Base-by-base conservation (phyloP, 2,888 invertebrate species). In the Coenonympha arcania region DNA sequence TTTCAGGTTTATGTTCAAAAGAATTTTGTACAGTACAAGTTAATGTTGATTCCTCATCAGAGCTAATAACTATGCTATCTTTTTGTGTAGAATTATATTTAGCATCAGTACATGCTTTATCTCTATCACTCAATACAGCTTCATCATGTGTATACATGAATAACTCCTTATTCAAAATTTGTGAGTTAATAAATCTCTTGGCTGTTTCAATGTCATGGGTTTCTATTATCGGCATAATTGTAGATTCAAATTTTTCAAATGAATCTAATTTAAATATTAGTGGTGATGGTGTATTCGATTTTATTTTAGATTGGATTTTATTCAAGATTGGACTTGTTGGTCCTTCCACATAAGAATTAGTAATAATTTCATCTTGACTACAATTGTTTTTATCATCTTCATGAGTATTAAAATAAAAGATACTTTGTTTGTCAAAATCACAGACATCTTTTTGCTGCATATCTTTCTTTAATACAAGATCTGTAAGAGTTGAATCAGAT, bases 41-140 rank as follows among this genome's bases (percentile, higher is more conserved):
- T 6, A 78, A 61, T n/a, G 81, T 79, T 28, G 81, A 55, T 64
- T 82, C 83, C 66, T 86, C 85, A 64, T 84, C 84, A 61, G 81
- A 82, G 42, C 80, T 84, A 48, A 85, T 83, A 15, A 84, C 54
- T 31, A 82, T 77, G 59, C 79, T 79, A 56, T 83, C 82, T 58
- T 76, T 61, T 16, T 72, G 41, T 59, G 37, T 41, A 13, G 49
- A 40, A 28, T 37, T 50, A 44, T 36, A 45, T 19, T 26, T 11
- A 39, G 31, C 43, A 36, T 31, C n/a, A n/a, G n/a, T n/a, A n/a
- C n/a, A n/a, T n/a, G n/a, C 31, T 41, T 60, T 46, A 11, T 56
- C 46, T 44, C 51, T 42, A 51, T 55, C 47, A 45, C 49, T 37
- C 33, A 54, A 5, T 62, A 49, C 39, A 15, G 62, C 48, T 18